Conservation (phyloP, 2,797 vertebrate species). For the Siniperca undulata region DNA sequence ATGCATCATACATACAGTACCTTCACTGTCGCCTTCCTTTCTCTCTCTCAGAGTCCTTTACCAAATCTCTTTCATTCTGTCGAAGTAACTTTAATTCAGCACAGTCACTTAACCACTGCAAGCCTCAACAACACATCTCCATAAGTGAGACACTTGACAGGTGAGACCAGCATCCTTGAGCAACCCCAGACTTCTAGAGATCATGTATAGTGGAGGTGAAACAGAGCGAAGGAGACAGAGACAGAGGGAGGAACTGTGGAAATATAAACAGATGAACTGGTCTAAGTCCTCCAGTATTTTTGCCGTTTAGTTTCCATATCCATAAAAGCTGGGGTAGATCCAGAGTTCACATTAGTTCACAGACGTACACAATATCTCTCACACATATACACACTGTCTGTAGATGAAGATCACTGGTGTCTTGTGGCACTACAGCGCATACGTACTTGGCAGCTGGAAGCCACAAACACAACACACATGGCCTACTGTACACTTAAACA, state of each 20-base stretch:
- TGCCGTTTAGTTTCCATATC: constrained; percentile 46
- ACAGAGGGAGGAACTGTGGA: constrained; percentile 23
- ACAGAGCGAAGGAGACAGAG: constrained; percentile 41
- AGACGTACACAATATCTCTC: constrained; percentile 16
- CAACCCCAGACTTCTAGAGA: constrained; percentile 30
- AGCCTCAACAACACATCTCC: constrained; percentile 12
- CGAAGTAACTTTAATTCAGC: constrained; percentile 13
- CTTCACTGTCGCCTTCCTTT: constrained; percentile 6
- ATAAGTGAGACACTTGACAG: constrained; percentile 34
- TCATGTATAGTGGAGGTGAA: constrained; percentile 21
- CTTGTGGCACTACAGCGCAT: constrained; percentile 22
- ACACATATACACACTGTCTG: constrained; percentile 1
- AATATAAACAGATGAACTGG: constrained; percentile 41
- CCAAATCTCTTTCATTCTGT: constrained; percentile 20
- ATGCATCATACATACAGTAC: constrained; percentile 21
- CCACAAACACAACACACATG: constrained; percentile 48
- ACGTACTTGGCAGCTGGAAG: constrained; percentile 52
- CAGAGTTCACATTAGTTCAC: constrained; percentile 59
- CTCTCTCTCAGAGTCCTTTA: not conserved
- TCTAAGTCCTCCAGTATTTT: constrained; percentile 32
- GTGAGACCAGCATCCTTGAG: constrained; percentile 10
- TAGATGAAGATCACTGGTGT: constrained; percentile 38
- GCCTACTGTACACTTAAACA: constrained; percentile 53
- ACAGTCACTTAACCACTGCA: constrained; percentile 17
- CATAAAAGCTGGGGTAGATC: constrained; percentile 35